phyloP scores from a whole-genome alignment of 2,113 vertebrate genomes.

The Ellobius talpinus region DNA sequence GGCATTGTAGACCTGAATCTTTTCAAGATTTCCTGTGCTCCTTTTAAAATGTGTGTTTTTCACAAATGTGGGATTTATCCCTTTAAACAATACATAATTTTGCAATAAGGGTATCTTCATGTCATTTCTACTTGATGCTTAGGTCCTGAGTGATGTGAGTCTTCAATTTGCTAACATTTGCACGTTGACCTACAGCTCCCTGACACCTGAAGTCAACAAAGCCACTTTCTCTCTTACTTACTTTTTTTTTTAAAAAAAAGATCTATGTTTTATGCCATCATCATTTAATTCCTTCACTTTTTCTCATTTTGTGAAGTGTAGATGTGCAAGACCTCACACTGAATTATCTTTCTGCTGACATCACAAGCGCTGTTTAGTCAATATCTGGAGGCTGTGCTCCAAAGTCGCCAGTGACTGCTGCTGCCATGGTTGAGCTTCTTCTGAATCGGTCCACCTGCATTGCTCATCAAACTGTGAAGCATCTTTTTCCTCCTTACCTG shows the following conservation, averaged over 20 bases:
- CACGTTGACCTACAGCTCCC: fast-evolving
- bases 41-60: background rate
- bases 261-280: background rate
- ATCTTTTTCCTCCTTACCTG: background rate
- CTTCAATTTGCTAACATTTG: background rate
- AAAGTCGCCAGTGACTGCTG: background rate
- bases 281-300: background rate
- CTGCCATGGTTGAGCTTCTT: background rate
- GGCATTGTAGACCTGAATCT: background rate
- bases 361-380: too few species aligned
- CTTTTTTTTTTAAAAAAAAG: background rate
- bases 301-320: background rate
- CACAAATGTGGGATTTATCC: background rate
- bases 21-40: background rate
- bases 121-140: background rate
- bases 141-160: background rate
- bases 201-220: background rate
- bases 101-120: background rate
- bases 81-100: background rate
- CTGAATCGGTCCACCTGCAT: background rate
- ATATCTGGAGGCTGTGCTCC: background rate
- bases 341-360: background rate
- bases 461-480: background rate
- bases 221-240: background rate
- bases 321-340: background rate